A percentile compares a stretch with the other conserved stretches of the same genome.
These are phyloP conservation scores for Papio anubis DNA, from an alignment of 2,113 vertebrate species.

Conservation along the genomic window DNA sequence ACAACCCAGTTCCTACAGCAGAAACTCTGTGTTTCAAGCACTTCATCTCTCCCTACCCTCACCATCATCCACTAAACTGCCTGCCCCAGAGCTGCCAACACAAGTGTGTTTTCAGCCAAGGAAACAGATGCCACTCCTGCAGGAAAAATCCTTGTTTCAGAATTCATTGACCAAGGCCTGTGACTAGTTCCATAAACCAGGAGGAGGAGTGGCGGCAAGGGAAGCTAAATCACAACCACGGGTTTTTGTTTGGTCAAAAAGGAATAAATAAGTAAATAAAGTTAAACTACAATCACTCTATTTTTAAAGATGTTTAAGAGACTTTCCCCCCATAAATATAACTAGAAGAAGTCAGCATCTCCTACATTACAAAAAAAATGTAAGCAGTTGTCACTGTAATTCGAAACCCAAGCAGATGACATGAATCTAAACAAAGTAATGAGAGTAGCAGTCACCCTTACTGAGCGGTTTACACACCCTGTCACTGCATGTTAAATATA, in stretches of 20 bases:
- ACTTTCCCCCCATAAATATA: neutral
- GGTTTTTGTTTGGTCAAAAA: neutral
- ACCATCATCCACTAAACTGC: neutral
- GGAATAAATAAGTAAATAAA: neutral
- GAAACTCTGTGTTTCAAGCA: neutral
- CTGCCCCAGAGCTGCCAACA: neutral
- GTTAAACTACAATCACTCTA: neutral
- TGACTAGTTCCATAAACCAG: neutral
- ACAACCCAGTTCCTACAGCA: neutral
- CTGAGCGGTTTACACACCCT: accelerated
- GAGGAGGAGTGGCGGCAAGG: neutral
- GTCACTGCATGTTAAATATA: neutral
- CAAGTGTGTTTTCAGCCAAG: neutral
- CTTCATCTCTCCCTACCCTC: neutral
- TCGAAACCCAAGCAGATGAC: neutral
- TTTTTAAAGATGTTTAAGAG: neutral
- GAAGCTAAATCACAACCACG: neutral
- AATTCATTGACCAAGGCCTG: neutral
- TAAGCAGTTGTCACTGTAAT: neutral
- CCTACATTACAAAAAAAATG: neutral
- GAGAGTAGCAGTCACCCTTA: neutral
- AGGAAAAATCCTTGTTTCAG: neutral
- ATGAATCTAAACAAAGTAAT: neutral
- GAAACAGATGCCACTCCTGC: neutral
- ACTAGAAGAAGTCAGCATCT: neutral